phyloP scores from a whole-genome alignment of 2,888 invertebrate species.

The Hirtodrosophila duncani region DNA sequence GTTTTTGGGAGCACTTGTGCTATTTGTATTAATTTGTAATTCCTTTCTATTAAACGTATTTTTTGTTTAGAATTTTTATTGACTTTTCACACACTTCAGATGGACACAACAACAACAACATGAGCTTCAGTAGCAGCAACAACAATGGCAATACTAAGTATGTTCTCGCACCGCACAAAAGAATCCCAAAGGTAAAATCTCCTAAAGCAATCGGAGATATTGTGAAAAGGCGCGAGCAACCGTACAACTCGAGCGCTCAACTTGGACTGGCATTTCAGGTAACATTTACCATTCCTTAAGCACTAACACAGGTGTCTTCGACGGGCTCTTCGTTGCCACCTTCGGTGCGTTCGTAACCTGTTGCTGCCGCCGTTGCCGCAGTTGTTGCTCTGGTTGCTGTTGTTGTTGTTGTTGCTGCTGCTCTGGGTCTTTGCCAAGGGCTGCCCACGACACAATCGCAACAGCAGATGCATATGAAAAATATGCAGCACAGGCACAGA shows the following conservation, averaged over 20 bases:
- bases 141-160: neutral
- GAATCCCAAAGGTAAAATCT: too few relatives aligned
- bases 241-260: slow-evolving; percentile 77
- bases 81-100: too few relatives aligned
- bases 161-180: too few relatives aligned
- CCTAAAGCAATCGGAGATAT: slow-evolving; percentile 9
- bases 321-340: slow-evolving; percentile 6
- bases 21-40: slow-evolving; percentile 19
- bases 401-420: neutral
- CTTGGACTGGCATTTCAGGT: slow-evolving; percentile 75
- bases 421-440: slow-evolving; percentile 6
- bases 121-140: too few relatives aligned
- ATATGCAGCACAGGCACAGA: neutral
- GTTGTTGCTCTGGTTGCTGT: slow-evolving; percentile 2
- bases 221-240: slow-evolving; percentile 46
- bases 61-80: slow-evolving; percentile 1
- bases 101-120: slow-evolving; percentile 32
- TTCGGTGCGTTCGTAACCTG: slow-evolving; percentile 49
- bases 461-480: slow-evolving; percentile 5
- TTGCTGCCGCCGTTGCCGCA: slow-evolving; percentile 29
- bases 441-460: slow-evolving; percentile 1
- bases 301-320: slow-evolving; percentile 49
- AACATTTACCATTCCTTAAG: slow-evolving; percentile 77
- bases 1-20: slow-evolving; percentile 46
- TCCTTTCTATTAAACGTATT: neutral